These are phyloP conservation scores for Latrodectus geometricus DNA, from an alignment of 1,140 invertebrate genomes.

Conservation along the genomic window DNA sequence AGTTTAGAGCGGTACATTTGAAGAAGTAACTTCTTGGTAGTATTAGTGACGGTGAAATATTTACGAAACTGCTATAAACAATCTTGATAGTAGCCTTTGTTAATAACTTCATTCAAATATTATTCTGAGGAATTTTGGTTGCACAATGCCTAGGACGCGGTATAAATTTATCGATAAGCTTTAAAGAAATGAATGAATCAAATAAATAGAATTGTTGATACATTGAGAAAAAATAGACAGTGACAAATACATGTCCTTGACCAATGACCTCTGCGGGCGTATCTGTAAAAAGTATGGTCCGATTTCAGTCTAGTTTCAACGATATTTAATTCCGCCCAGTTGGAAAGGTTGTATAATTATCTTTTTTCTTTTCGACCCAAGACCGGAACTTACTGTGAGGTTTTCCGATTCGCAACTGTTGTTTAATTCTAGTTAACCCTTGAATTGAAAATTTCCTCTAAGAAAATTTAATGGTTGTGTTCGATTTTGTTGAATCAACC, in stretches of 20 bases:
- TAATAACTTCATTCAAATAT: no score
- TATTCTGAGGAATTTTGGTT: no score
- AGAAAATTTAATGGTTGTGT: not conserved
- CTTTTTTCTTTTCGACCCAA: not conserved
- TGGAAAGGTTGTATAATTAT: not conserved
- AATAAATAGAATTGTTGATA: no score
- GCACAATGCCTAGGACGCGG: no score
- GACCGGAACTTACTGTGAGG: not conserved
- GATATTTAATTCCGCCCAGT: not conserved
- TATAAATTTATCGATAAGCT: no score
- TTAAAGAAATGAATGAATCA: no score
- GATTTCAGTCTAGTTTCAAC: not conserved
- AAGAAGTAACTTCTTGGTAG: no score
- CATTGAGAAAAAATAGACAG: not conserved
- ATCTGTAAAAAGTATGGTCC: conserved; percentile 6
- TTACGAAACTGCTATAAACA: no score
- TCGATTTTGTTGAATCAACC: not conserved
- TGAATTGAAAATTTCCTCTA: not conserved
- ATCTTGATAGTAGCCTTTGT: no score
- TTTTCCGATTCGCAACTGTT: not conserved
- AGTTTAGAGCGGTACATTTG: no score
- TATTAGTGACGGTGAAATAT: no score
- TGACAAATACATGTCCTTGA: conserved; percentile 3
- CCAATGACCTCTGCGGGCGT: not conserved
- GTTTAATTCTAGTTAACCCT: not conserved